These are phyloP conservation scores for Anarrhichthys ocellatus DNA, from an alignment of 2,113 vertebrate genomes.

Conservation along the genomic window DNA sequence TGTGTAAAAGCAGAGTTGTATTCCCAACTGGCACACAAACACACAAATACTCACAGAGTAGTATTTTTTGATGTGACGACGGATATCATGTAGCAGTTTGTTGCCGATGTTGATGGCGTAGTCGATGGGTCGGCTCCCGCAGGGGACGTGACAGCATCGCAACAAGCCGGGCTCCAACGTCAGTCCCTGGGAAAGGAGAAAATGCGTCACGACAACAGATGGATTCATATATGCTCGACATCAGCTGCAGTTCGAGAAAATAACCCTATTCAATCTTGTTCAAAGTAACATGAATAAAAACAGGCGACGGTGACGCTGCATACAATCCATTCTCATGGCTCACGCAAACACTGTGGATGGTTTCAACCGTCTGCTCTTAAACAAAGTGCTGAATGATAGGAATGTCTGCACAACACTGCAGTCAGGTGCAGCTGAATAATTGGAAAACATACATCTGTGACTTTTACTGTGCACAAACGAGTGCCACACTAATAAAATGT, in stretches of 20 bases:
- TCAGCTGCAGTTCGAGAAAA: neutral
- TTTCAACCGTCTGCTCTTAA: neutral
- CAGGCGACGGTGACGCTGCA: neutral
- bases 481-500: neutral
- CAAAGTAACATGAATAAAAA: neutral
- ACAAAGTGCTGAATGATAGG: neutral
- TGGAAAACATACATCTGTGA: neutral
- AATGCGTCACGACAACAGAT: conserved; percentile 8
- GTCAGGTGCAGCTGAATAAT: too few species aligned
- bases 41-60: conserved; percentile 89
- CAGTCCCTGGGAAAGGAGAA: conserved; percentile 81
- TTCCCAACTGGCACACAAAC: neutral
- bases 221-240: neutral
- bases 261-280: neutral
- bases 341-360: too few species aligned
- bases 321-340: neutral
- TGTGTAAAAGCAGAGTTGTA: neutral
- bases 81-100: conserved; percentile 92
- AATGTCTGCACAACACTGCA: neutral
- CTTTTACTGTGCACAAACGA: neutral
- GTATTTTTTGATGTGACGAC: conserved; percentile 89
- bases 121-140: conserved; percentile 83
- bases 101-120: conserved; percentile 86
- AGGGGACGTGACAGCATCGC: conserved; percentile 90
- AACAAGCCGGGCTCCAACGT: conserved; percentile 88